Evolutionary conservation across 2,113 vertebrate genomes (phyloP).

Genomic region (Empidonax alnorum): DNA sequence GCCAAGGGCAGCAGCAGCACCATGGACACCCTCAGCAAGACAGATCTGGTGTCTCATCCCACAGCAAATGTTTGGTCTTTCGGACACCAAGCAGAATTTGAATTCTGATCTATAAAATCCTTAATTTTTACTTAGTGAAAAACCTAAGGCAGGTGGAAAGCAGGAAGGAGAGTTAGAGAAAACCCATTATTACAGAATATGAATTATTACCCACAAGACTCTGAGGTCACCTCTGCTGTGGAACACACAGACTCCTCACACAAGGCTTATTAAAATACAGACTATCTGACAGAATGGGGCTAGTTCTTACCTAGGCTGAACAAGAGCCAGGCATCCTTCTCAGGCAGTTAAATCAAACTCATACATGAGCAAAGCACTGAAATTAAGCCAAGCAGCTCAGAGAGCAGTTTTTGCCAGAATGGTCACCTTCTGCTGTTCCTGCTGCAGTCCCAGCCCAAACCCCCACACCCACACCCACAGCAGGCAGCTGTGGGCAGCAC

Average conservation of each 20-base stretch:
- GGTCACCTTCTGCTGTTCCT: not conserved
- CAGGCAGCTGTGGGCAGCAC: not conserved
- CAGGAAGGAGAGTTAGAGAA: not conserved
- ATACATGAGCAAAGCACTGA: not conserved
- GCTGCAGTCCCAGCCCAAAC: fast-evolving
- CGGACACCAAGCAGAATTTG: not conserved
- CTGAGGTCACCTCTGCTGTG: constrained; percentile 4
- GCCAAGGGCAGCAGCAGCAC: not conserved
- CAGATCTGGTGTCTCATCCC: not conserved
- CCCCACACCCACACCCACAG: fast-evolving
- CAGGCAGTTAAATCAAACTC: not conserved
- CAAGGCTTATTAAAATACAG: constrained; percentile 39
- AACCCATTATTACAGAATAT: constrained; percentile 18
- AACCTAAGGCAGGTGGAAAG: not conserved
- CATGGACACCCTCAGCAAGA: fast-evolving
- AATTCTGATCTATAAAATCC: not conserved
- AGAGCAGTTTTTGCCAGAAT: not conserved
- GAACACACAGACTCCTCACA: not conserved
- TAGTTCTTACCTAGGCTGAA: not conserved
- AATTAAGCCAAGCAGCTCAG: not conserved
- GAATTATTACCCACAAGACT: constrained; percentile 29
- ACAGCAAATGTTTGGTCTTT: not conserved
- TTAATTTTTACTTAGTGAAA: not conserved
- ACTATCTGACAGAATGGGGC: constrained; percentile 43
- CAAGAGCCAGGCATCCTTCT: not conserved